Evolutionary conservation across 2,888 invertebrate species (phyloP).

Genomic region (Dichetophora obliterata): DNA sequence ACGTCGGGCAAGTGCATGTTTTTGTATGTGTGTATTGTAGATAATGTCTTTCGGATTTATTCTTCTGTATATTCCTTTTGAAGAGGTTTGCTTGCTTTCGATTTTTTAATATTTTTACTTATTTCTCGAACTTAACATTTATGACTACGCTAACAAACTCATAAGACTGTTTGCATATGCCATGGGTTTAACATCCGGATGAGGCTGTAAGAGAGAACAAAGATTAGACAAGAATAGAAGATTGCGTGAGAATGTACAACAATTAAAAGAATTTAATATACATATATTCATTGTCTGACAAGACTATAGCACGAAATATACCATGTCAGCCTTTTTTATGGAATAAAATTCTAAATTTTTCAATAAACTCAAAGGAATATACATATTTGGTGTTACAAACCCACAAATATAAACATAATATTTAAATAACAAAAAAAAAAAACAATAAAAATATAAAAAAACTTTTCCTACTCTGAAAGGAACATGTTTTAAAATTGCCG

Average conservation of each 20-base stretch:
- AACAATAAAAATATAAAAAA: too few species aligned
- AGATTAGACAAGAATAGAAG: neutral
- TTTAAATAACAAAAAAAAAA: too few species aligned
- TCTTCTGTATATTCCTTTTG: constrained; percentile 7
- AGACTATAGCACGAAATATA: too few species aligned
- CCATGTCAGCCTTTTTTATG: too few species aligned
- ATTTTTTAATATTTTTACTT: neutral
- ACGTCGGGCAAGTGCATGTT: constrained; percentile 1
- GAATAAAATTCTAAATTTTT: too few species aligned
- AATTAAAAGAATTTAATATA: too few species aligned
- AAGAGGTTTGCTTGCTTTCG: neutral
- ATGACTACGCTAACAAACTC: constrained; percentile 73
- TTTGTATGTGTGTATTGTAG: neutral
- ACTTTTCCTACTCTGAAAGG: too few species aligned
- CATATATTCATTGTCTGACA: too few species aligned
- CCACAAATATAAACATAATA: too few species aligned
- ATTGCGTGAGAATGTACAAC: neutral
- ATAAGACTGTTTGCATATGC: constrained; percentile 92
- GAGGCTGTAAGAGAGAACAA: constrained; percentile 79
- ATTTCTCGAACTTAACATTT: constrained; percentile 20
- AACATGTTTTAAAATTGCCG: too few species aligned
- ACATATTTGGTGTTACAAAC: too few species aligned
- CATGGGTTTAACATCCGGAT: constrained; percentile 98
- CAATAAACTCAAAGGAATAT: too few species aligned
- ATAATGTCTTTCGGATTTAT: constrained; percentile 22